A percentile compares a stretch with the other conserved stretches of the same genome.
Evolutionary conservation across 2,888 invertebrate species (phyloP).

Genomic region (Bugulina stolonifera): DNA sequence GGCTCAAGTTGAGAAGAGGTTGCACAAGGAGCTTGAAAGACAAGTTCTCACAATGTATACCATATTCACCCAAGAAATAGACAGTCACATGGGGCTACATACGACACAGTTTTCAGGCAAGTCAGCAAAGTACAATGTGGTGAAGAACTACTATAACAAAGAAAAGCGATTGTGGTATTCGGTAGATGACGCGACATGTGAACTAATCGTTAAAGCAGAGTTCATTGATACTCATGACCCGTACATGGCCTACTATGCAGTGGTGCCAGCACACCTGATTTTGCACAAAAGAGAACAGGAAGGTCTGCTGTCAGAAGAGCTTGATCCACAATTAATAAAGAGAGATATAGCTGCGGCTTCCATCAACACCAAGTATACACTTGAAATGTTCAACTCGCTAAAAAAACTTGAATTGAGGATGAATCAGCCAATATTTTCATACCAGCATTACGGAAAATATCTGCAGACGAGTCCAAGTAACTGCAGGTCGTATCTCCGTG

Average conservation of each 20-base stretch:
- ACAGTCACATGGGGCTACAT: neutral
- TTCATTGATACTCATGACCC: neutral
- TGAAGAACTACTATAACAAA: neutral
- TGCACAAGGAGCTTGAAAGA: neutral
- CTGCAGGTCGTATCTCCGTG: neutral
- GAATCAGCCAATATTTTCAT: neutral
- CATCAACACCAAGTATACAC: neutral
- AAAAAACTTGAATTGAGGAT: neutral
- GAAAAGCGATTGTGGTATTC: neutral
- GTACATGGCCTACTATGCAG: neutral
- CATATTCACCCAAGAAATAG: neutral
- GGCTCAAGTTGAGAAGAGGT: neutral
- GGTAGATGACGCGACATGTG: neutral
- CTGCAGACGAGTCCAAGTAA: neutral
- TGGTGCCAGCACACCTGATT: neutral
- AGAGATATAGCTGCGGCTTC: neutral
- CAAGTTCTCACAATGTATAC: neutral
- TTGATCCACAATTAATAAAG: neutral
- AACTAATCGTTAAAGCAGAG: neutral
- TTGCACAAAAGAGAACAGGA: neutral
- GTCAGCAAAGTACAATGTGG: neutral
- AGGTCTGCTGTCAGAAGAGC: neutral
- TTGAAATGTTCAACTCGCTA: neutral
- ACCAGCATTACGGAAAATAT: neutral
- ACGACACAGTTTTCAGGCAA: neutral